Evolutionary conservation across 2,888 invertebrate species (phyloP).

Genomic region (Hemithea aestivaria): DNA sequence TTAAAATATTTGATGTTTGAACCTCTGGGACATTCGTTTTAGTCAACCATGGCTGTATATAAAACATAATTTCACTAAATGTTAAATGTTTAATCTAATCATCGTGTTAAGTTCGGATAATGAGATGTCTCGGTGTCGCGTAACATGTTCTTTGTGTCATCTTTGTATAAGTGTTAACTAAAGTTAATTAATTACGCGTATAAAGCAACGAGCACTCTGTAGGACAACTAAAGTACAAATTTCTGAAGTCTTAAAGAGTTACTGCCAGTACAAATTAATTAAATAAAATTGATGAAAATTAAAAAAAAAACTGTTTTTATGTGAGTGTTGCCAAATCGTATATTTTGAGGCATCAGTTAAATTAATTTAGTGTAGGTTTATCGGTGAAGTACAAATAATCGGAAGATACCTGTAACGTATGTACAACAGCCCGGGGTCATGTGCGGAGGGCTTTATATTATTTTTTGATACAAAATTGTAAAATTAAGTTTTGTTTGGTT

Average conservation of each 20-base stretch:
- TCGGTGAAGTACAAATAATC: conserved; percentile 60
- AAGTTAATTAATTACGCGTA: conserved; percentile 28
- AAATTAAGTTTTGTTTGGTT: conserved; percentile 39
- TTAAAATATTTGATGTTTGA: conserved; percentile 38
- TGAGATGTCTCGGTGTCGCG: conserved; percentile 61
- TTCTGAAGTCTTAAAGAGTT: conserved; percentile 67
- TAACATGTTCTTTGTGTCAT: conserved; percentile 64
- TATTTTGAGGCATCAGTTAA: conserved; percentile 65
- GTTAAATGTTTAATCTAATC: conserved; percentile 36
- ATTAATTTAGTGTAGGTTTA: conserved; percentile 65
- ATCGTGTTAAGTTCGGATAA: conserved; percentile 48
- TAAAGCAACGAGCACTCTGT: conserved; percentile 66
- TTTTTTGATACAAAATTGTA: conserved; percentile 19
- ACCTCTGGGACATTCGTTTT: conserved; percentile 31
- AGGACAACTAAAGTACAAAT: conserved; percentile 73
- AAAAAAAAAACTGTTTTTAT: conserved; percentile 56
- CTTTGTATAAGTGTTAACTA: conserved; percentile 53
- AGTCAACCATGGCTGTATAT: conserved; percentile 59
- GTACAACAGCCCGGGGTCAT: conserved; percentile 48
- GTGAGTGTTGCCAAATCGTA: conserved; percentile 74
- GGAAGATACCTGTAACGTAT: conserved; percentile 31
- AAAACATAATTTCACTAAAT: conserved; percentile 45
- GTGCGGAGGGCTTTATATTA: conserved; percentile 24
- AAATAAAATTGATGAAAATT: conserved; percentile 37
- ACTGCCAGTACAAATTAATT: conserved; percentile 78